These are phyloP conservation scores for Syngnathus acus DNA, from an alignment of 2,797 vertebrate genomes.

Conservation along the genomic window DNA sequence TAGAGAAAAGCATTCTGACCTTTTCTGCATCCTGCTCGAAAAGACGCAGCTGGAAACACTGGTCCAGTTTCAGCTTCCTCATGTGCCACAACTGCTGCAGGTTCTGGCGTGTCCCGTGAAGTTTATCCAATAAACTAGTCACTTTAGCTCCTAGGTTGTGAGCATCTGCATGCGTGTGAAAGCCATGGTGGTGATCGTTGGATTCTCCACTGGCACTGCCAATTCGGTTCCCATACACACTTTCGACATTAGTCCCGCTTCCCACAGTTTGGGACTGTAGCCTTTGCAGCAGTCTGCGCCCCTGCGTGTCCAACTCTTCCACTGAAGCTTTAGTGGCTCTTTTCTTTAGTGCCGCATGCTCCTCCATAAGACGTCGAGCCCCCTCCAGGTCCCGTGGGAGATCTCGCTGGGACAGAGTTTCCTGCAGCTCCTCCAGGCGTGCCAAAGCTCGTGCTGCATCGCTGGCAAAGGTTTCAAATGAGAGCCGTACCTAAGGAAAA, in stretches of 20 bases:
- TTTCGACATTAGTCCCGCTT: constrained; percentile 55
- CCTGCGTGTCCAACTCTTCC: constrained; percentile 91
- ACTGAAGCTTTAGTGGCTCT: constrained; percentile 92
- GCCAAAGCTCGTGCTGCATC: constrained; percentile 85
- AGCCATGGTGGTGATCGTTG: constrained; percentile 62
- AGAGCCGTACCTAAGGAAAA: constrained; percentile 56
- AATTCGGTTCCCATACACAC: constrained; percentile 74
- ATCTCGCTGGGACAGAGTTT: constrained; percentile 88
- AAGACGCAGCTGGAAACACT: constrained; percentile 93
- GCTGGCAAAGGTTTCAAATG: constrained; percentile 92
- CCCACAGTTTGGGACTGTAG: constrained; percentile 77
- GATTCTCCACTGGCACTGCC: constrained; percentile 55
- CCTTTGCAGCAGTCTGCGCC: constrained; percentile 86
- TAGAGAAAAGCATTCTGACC: constrained; percentile 58
- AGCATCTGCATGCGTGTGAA: constrained; percentile 74
- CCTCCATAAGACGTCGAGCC: constrained; percentile 89
- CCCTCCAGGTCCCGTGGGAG: constrained; percentile 91
- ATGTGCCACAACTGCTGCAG: constrained; percentile 96
- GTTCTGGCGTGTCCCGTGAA: constrained; percentile 88
- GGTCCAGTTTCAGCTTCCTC: constrained; percentile 85
- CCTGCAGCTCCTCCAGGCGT: constrained; percentile 91
- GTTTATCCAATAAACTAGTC: constrained; percentile 86
- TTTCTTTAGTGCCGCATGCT: constrained; percentile 89
- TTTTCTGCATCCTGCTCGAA: constrained; percentile 97
- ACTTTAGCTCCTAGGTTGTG: constrained; percentile 90